Evolutionary conservation across 2,888 invertebrate species (phyloP).

Genomic region (Cerastoderma edule): DNA sequence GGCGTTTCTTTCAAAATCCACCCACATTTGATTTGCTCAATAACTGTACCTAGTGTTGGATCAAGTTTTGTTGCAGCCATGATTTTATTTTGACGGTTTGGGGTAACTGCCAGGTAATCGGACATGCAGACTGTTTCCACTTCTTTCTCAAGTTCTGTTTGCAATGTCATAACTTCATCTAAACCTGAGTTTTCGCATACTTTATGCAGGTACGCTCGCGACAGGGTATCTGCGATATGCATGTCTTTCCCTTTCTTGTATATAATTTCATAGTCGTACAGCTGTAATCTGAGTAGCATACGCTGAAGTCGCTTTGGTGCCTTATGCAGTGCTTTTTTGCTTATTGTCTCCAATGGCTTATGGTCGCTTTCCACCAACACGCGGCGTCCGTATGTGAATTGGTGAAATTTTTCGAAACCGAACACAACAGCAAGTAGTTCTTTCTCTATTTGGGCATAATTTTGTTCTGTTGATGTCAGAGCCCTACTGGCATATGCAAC

Average conservation of each 20-base stretch:
- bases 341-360: slow-evolving; percentile 57
- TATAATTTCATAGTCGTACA: slow-evolving; percentile 45
- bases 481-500: slow-evolving; percentile 58
- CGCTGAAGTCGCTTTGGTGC: slow-evolving; percentile 54
- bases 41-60: slow-evolving; percentile 29
- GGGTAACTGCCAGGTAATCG: background rate
- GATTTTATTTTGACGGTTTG: slow-evolving; percentile 11
- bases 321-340: slow-evolving; percentile 46
- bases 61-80: slow-evolving; percentile 38
- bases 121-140: slow-evolving; percentile 15
- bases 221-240: slow-evolving; percentile 54
- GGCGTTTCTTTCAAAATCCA: slow-evolving; percentile 33
- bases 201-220: slow-evolving; percentile 36
- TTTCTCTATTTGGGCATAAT: slow-evolving; percentile 66
- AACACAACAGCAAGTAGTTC: slow-evolving; percentile 61
- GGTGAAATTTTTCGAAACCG: slow-evolving; percentile 51
- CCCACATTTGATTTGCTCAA: slow-evolving; percentile 32
- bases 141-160: slow-evolving; percentile 9
- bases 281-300: slow-evolving; percentile 59
- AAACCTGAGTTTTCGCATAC: background rate
- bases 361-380: slow-evolving; percentile 56
- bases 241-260: slow-evolving; percentile 53
- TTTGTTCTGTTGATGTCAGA: slow-evolving; percentile 51
- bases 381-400: slow-evolving; percentile 52
- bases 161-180: slow-evolving; percentile 7